A percentile compares a stretch with the other conserved stretches of the same genome.
phyloP scores from a whole-genome alignment of 1,140 invertebrate genomes.

The Ptiloglossa arizonensis region DNA sequence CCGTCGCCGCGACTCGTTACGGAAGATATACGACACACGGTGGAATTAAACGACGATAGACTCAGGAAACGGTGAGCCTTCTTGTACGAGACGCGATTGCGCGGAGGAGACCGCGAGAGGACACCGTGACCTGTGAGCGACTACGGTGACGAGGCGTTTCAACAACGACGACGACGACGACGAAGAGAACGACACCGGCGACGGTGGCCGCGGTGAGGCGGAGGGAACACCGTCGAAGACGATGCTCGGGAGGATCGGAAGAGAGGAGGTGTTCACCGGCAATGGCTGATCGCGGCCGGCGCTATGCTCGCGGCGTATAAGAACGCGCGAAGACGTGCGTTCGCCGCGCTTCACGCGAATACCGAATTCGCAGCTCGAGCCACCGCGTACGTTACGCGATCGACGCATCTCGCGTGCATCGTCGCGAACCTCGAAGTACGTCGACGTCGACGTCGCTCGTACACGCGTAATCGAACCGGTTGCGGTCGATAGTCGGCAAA shows the following conservation, averaged over 20 bases:
- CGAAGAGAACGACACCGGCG: slow-evolving; percentile 10
- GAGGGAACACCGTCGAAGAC: slow-evolving; percentile 54
- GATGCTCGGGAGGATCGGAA: slow-evolving; percentile 65
- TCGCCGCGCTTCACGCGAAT: slow-evolving; percentile 48
- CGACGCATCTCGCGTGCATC: neutral
- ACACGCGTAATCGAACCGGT: too few relatives aligned
- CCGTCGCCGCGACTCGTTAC: too few relatives aligned
- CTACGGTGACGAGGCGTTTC: neutral
- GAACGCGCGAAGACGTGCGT: slow-evolving; percentile 53
- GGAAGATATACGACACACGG: too few relatives aligned
- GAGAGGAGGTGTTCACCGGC: slow-evolving; percentile 67
- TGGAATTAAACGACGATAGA: too few relatives aligned
- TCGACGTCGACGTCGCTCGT: too few relatives aligned
- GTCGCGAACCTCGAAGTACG: neutral
- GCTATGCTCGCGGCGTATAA: slow-evolving; percentile 62
- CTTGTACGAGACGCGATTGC: too few relatives aligned
- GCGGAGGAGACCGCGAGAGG: too few relatives aligned
- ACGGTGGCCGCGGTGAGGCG: slow-evolving; percentile 27
- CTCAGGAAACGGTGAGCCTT: too few relatives aligned
- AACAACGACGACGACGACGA: neutral
- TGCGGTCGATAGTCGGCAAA: too few relatives aligned
- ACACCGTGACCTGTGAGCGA: too few relatives aligned
- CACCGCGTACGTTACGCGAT: slow-evolving; percentile 5
- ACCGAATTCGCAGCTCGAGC: slow-evolving; percentile 39
- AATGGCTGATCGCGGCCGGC: slow-evolving; percentile 63